These are phyloP conservation scores for Hoplodrina blanda DNA, from an alignment of 2,888 invertebrate species.

Conservation along the genomic window DNA sequence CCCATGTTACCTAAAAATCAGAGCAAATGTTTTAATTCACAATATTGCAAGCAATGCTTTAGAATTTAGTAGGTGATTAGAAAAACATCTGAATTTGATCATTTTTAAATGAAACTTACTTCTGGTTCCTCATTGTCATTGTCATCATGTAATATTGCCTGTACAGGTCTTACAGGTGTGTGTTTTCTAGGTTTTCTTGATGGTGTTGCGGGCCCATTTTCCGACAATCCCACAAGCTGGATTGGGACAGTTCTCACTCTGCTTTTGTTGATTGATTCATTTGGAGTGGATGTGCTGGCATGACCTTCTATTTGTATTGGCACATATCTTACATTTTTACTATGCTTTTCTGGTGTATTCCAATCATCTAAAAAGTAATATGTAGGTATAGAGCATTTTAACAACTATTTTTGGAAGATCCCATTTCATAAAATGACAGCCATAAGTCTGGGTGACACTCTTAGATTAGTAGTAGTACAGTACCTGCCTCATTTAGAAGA, in stretches of 20 bases:
- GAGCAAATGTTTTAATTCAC: neutral
- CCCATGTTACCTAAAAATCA: constrained; percentile 79
- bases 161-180: constrained; percentile 77
- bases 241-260: constrained; percentile 75
- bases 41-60: neutral
- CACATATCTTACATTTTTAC: constrained; percentile 81
- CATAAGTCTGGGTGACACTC: neutral
- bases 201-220: constrained; percentile 76
- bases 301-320: constrained; percentile 84
- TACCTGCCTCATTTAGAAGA: neutral
- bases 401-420: neutral
- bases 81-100: neutral
- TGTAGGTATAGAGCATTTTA: neutral
- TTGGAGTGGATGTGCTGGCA: constrained; percentile 87
- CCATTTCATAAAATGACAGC: neutral
- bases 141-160: constrained; percentile 80
- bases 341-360: constrained; percentile 70
- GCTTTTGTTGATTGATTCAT: constrained; percentile 67
- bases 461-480: neutral
- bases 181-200: constrained; percentile 77
- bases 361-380: constrained; percentile 72
- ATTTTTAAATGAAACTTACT: constrained; percentile 61
- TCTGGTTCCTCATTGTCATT: constrained; percentile 81
- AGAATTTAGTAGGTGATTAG: neutral
- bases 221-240: constrained; percentile 73